These are phyloP conservation scores for Clinocottus analis DNA, from an alignment of 2,113 vertebrate species.

Conservation along the genomic window DNA sequence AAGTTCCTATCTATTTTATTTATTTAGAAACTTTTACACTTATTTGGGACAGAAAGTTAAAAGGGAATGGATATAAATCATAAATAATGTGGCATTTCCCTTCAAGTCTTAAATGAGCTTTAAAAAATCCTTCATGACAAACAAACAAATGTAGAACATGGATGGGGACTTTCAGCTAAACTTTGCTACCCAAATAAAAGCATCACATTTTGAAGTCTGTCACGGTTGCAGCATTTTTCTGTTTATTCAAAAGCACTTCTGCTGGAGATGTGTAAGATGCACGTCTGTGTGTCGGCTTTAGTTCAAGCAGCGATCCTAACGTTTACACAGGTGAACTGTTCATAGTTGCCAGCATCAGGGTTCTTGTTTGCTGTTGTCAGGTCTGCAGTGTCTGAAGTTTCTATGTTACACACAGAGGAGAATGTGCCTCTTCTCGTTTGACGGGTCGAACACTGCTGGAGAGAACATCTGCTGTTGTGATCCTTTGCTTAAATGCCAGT, in stretches of 20 bases:
- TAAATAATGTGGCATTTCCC: not conserved
- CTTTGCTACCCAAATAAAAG: not conserved
- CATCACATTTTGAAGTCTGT: not conserved
- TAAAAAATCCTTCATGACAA: not conserved
- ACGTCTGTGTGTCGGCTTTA: not conserved
- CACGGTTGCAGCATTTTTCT: not conserved
- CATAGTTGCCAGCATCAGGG: no score
- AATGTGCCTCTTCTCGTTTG: constrained; percentile 3
- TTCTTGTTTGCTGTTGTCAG: not conserved
- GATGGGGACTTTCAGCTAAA: not conserved
- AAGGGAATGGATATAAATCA: not conserved
- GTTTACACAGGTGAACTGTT: not conserved
- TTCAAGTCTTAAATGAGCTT: not conserved
- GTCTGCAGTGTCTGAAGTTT: not conserved
- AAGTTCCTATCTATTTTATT: no score
- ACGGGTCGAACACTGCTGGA: constrained; percentile 25
- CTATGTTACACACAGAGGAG: constrained; percentile 5
- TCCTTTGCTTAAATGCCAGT: constrained; percentile 75
- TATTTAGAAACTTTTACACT: not conserved
- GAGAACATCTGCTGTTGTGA: not conserved
- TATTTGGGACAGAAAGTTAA: not conserved
- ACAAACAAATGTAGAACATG: not conserved
- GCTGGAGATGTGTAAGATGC: not conserved
- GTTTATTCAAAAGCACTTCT: not conserved
- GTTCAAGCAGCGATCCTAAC: not conserved